Evolutionary conservation across 1,140 invertebrate species (phyloP), one percentile per base, ranked within the genome.

Genomic region (Zaprionus lachaisei): DNA sequence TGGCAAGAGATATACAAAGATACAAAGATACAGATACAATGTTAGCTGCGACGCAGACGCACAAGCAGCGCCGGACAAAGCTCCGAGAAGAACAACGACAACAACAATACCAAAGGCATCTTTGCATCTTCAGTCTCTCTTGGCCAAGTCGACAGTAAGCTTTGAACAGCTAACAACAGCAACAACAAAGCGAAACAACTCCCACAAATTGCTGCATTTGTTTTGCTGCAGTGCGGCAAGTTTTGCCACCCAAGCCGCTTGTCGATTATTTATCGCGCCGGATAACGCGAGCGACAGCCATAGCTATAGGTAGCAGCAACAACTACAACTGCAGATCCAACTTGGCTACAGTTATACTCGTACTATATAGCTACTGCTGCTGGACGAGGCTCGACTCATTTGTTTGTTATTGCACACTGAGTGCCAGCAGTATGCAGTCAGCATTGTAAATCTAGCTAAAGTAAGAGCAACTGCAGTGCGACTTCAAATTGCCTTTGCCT

Each of bases 181-280:
- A 47, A 22, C 65, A 47, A 58, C 65, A 55, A 41, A 9, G 24
- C 54, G 5, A 6, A 28, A 31, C 24, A 56, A 56, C 47, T 51
- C 47, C 47, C 47, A 56, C 22, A 56, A 67, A 47, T 44, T 57
- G 54, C 37, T 67, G 54, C 64, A 67, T 67, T 67, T 65, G 49
- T 38, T 56, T 15, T 31, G 56, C 37, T 56, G 54, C 54, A 44
- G 56, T 17, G 37, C 55, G 28, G 38, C 34, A 5, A 44, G 17
- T 17, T 64, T 49, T 70, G 55, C 73, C 68, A 76, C 68, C 73
- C 73, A 76, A 55, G 68, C 69, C 61, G 74, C 63, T 41, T 60
- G 38, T 57, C 57, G 69, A 72, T 66, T 67, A 77, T 77, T 77
- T 77, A 77, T 72, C 74, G 63, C 68, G 17, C 68, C 68, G 47